Base-by-base conservation (phyloP, 2,113 vertebrate species). In the Passerina amoena region DNA sequence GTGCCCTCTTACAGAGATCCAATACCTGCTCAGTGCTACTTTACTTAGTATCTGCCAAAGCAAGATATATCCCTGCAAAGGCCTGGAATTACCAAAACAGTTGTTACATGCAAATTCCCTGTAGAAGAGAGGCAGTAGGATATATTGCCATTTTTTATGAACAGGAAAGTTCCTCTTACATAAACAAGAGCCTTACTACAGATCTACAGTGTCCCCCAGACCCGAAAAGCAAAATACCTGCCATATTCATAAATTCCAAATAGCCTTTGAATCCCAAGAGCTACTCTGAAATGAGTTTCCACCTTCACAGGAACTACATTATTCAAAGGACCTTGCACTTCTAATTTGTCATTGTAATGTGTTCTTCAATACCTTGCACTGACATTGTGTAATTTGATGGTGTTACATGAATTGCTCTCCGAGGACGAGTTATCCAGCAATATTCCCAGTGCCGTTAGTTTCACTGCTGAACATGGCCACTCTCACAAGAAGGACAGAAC, bases 351-450 rank as follows among this genome's bases (percentile, higher is more conserved):
- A 97, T 69, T 88, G 94, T 92, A 94, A 90, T 82, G 66, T 85
- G 93, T 78, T 94, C 94, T 85, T 96, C 94, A 88, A 77, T 95
- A 95, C 84, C 90, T 96, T 86, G 86, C 96, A 90, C 53, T 90
- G 96, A 92, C 93, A 91, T 90, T 94, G 95, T 88, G 78, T 95
- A 95, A 96, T 96, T 91, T 97, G 92, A 94, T 94, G 81, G 72
- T 25, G 86, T 70, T 95, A 90, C 94, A 69, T 28, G 86, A 96
- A 96, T 94, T 85, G 86, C 68, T 94, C 96, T 95, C 96, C 0
- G 53, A 92, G 81, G 96, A 78, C 31, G 31, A 90, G 76, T 96
- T 97, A 95, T 73, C 75, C 88, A 79, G 64, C 31, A 93, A 95
- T 88, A 89, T 75, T 82, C 93, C 81, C 94, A 88, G 75, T 33